Percentiles rank a stretch among this genome's conserved stretches.
These are phyloP conservation scores for Stomatorhinus ivindoensis DNA, from an alignment of 2,113 vertebrate genomes.

Conservation along the genomic window DNA sequence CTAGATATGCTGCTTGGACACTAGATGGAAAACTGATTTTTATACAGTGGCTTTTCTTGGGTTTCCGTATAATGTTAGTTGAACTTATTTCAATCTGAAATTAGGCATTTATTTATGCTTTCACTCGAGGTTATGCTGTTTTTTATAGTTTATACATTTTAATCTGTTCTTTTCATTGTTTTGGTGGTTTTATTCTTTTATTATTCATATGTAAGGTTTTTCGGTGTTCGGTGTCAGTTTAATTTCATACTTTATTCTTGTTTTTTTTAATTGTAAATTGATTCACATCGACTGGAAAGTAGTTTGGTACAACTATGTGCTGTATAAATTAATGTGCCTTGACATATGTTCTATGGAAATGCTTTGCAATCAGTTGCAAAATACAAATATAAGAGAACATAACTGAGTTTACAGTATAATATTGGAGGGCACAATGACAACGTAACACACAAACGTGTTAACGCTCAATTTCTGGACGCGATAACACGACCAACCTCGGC, in stretches of 20 bases:
- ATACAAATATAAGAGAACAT: neutral
- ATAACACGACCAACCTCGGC: too few relatives aligned
- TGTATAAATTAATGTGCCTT: neutral
- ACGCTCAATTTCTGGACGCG: too few relatives aligned
- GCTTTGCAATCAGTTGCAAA: neutral
- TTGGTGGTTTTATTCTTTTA: neutral
- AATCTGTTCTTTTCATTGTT: neutral
- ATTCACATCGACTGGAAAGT: neutral
- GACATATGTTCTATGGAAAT: too few relatives aligned
- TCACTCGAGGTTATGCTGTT: neutral
- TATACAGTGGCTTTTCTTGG: neutral
- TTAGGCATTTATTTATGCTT: neutral
- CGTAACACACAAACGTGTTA: too few relatives aligned
- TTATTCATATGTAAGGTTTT: neutral
- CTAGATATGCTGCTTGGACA: neutral
- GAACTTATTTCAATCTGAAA: neutral
- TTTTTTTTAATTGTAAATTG: neutral
- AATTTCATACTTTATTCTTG: neutral
- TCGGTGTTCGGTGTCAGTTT: neutral
- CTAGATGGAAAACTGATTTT: neutral
- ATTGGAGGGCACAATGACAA: too few relatives aligned
- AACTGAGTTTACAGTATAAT: neutral
- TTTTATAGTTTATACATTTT: neutral
- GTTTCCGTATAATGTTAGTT: neutral
- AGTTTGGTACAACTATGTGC: neutral